Percentiles rank a stretch among this genome's conserved stretches.
These are phyloP conservation scores for Temnothorax longispinosus DNA, from an alignment of 1,140 invertebrate genomes.

Conservation along the genomic window DNA sequence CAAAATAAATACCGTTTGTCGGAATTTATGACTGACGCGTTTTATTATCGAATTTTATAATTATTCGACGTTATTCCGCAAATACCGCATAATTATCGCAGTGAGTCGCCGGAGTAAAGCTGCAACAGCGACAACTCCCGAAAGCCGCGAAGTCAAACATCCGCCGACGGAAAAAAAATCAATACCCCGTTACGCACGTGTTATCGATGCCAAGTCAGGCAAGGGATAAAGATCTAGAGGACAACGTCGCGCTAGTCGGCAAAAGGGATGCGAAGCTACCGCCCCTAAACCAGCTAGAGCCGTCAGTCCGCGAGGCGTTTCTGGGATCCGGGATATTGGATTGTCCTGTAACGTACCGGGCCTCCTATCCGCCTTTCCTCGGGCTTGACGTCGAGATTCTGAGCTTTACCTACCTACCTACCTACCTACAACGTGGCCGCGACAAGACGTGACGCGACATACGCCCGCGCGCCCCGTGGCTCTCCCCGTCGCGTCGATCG, in stretches of 20 bases:
- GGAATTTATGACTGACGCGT: neutral
- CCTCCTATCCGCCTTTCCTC: slow-evolving; percentile 51
- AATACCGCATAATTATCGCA: neutral
- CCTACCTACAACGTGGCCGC: slow-evolving; percentile 51
- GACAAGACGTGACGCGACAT: slow-evolving; percentile 61
- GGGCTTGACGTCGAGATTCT: slow-evolving; percentile 56
- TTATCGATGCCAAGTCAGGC: slow-evolving; percentile 26
- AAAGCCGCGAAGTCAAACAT: neutral
- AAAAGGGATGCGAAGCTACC: slow-evolving; percentile 56
- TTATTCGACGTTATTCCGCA: neutral
- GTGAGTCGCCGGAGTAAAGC: neutral
- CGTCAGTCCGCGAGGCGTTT: slow-evolving; percentile 67
- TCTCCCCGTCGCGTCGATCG: slow-evolving; percentile 38
- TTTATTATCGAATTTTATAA: neutral
- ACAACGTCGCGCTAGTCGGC: slow-evolving; percentile 50
- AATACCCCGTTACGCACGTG: neutral
- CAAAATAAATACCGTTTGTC: neutral
- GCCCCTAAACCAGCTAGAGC: slow-evolving; percentile 48
- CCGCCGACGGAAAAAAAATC: neutral
- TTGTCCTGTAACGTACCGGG: slow-evolving; percentile 74
- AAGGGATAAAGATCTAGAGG: slow-evolving; percentile 51
- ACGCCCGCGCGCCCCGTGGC: slow-evolving; percentile 42
- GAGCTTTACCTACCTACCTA: slow-evolving; percentile 58
- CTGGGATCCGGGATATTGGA: slow-evolving; percentile 72
- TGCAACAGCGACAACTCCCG: neutral